Conservation (phyloP, 2,113 vertebrate species). For the Barnardius zonarius region DNA sequence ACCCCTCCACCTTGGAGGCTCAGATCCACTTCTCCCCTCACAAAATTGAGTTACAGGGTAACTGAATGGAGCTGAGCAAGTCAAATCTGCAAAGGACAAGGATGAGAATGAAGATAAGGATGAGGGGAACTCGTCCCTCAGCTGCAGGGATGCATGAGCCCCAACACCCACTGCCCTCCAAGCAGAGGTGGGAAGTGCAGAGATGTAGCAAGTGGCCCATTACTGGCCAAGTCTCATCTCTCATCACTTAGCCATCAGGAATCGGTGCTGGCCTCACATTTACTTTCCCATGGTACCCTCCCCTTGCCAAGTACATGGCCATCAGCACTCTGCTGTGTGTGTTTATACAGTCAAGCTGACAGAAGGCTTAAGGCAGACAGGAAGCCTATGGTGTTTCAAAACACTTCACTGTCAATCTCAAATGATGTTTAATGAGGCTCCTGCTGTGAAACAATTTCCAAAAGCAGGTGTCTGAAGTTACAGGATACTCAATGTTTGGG, state of each 20-base stretch:
- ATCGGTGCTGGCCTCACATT: background rate
- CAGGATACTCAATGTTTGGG: background rate
- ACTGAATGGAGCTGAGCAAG: background rate
- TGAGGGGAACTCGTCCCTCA: background rate
- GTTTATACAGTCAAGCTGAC: background rate
- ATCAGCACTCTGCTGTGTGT: accelerated
- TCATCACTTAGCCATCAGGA: background rate
- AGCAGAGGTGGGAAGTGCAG: background rate
- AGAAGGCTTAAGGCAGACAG: background rate
- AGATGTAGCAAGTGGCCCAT: background rate
- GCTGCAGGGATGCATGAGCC: background rate
- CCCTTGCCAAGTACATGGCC: accelerated
- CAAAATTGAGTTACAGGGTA: background rate
- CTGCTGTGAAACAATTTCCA: background rate
- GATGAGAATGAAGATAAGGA: background rate
- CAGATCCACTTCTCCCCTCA: background rate
- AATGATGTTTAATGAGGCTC: background rate
- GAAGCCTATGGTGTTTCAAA: background rate
- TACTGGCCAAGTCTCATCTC: background rate
- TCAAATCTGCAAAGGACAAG: background rate
- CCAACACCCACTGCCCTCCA: accelerated
- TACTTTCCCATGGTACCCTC: background rate
- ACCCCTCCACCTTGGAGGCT: background rate
- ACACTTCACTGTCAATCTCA: background rate
- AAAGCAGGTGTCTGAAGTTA: background rate